Evolutionary conservation across 1,140 invertebrate genomes (phyloP).

Genomic region (Drosophila sucinea): DNA sequence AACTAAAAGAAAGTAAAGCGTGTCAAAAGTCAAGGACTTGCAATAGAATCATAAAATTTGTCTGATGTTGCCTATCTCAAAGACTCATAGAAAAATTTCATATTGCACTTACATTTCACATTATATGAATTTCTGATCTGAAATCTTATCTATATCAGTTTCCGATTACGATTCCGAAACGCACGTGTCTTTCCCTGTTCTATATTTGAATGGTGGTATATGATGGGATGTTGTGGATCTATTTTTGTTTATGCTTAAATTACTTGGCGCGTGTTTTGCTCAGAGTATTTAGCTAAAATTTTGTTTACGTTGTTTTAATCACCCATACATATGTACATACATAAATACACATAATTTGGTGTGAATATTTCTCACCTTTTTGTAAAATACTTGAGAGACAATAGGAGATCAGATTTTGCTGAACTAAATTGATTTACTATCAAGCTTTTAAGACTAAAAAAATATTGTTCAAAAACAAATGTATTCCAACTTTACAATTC

Average conservation of each 20-base stretch:
- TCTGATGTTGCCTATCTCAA: too few relatives aligned
- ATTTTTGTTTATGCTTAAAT: conserved; percentile 10
- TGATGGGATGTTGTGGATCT: not conserved
- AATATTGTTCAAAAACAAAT: too few relatives aligned
- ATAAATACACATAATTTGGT: not conserved
- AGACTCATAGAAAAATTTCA: not conserved
- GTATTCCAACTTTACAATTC: too few relatives aligned
- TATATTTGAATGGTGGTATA: not conserved
- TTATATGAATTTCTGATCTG: not conserved
- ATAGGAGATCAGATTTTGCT: not conserved
- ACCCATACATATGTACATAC: not conserved
- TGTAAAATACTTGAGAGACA: not conserved
- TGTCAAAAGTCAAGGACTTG: too few relatives aligned
- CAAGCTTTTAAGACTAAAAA: too few relatives aligned
- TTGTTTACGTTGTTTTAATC: conserved; percentile 10
- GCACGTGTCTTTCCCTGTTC: conserved; percentile 7
- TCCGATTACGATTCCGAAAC: not conserved
- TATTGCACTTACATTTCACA: not conserved
- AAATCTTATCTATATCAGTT: not conserved
- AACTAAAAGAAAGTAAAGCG: too few relatives aligned
- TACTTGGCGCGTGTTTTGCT: conserved; percentile 10
- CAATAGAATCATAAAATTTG: too few relatives aligned
- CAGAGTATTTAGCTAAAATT: conserved; percentile 1
- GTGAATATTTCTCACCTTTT: not conserved
- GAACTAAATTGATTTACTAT: too few relatives aligned